phyloP scores from a whole-genome alignment of 2,797 vertebrate genomes.

The Taenioides sp. region DNA sequence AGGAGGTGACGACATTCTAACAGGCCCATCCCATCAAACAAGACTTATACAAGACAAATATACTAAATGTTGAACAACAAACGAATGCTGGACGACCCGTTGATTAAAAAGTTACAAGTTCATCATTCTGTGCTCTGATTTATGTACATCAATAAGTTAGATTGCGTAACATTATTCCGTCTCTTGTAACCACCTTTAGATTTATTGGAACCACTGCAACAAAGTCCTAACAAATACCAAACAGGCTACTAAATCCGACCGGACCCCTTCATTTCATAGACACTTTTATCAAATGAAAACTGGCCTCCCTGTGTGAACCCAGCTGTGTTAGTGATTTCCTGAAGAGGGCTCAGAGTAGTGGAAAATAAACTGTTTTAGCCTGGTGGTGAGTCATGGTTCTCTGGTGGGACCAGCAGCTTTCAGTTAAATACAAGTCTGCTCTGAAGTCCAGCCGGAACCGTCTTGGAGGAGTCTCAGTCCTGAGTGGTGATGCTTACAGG shows the following conservation, averaged over 20 bases:
- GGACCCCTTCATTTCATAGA: not conserved
- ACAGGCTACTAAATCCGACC: not conserved
- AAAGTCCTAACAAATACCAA: not conserved
- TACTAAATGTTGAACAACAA: too few species aligned
- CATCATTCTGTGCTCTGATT: not conserved
- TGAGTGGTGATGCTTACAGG: conserved; percentile 9
- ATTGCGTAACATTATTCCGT: not conserved
- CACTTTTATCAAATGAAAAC: conserved; percentile 16
- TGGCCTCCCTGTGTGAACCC: conserved; percentile 3
- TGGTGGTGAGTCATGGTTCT: conserved; percentile 44
- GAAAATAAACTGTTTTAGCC: conserved; percentile 27
- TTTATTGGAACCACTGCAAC: not conserved
- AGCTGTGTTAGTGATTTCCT: conserved; percentile 25
- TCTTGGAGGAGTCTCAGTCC: conserved; percentile 23
- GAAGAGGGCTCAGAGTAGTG: conserved; percentile 9
- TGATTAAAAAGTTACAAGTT: too few species aligned
- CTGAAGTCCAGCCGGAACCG: conserved; percentile 27
- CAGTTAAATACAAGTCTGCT: conserved; percentile 45
- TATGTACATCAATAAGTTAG: not conserved
- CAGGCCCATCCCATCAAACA: too few species aligned
- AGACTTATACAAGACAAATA: too few species aligned
- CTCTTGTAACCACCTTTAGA: not conserved
- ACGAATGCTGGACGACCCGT: not conserved
- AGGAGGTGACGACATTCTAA: too few species aligned
- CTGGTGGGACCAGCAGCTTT: conserved; percentile 38